Conservation (phyloP, 2,113 vertebrate species). For the Mesocricetus auratus region DNA sequence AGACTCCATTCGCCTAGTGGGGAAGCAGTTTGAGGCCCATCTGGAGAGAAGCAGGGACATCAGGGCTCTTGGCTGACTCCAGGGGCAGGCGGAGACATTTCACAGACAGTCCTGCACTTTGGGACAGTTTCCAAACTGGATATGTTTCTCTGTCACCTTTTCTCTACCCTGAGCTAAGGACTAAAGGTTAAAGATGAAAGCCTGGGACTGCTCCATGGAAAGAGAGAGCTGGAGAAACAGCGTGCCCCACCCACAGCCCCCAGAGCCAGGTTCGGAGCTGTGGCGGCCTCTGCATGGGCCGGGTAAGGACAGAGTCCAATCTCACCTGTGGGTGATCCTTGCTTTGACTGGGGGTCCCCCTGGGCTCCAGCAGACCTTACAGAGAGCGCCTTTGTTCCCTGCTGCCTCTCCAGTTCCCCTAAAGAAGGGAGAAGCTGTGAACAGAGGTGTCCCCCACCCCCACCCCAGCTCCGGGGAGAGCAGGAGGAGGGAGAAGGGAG, state of each 20-base stretch:
- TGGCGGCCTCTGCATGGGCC: fast-evolving
- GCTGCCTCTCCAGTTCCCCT: constrained; percentile 99
- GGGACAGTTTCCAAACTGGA: not conserved
- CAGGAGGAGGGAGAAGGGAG: not conserved
- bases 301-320: not conserved
- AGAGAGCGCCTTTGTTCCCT: constrained; percentile 91
- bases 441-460: not conserved
- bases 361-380: constrained; percentile 93
- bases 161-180: not conserved
- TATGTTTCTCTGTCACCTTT: not conserved
- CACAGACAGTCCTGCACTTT: not conserved
- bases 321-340: constrained; percentile 94
- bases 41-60: not conserved
- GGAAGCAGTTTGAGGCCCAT: not conserved
- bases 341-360: constrained; percentile 92
- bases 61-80: not conserved
- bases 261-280: not conserved
- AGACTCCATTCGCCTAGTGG: not conserved
- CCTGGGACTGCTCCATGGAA: not conserved
- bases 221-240: not conserved
- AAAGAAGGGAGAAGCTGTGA: not conserved
- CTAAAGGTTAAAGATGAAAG: too few relatives aligned
- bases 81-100: not conserved
- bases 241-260: not conserved
- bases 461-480: not conserved